Conservation (phyloP, 2,888 invertebrate genomes). For the Luperina nickerlii region DNA sequence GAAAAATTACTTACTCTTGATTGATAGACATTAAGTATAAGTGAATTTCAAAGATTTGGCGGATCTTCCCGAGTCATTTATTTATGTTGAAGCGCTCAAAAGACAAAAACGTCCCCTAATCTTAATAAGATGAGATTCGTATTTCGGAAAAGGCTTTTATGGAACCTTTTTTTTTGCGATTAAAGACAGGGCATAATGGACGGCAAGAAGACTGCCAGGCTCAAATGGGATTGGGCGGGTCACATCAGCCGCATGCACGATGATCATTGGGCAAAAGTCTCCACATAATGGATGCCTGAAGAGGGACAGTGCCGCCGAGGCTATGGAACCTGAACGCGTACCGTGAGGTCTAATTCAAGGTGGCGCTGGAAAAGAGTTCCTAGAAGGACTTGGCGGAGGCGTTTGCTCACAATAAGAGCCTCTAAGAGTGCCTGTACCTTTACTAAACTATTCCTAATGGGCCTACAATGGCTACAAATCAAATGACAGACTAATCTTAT, state of each 20-base stretch:
- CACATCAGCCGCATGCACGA: neutral
- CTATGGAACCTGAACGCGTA: too few relatives aligned
- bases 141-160: neutral
- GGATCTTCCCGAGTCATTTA: conserved; percentile 18
- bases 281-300: neutral
- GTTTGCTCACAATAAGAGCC: neutral
- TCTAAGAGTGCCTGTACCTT: neutral
- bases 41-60: conserved; percentile 5
- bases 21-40: conserved; percentile 27
- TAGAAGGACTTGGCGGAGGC: neutral
- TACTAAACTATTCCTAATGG: neutral
- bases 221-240: neutral
- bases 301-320: too few relatives aligned
- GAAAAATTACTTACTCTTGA: conserved; percentile 24
- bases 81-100: conserved; percentile 11
- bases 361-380: neutral
- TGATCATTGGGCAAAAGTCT: neutral
- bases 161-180: neutral
- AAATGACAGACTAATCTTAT: too few relatives aligned
- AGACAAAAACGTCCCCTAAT: conserved; percentile 1
- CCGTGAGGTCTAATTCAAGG: too few relatives aligned
- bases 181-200: too few relatives aligned
- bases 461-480: neutral
- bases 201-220: too few relatives aligned
- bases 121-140: conserved; percentile 13